Evolutionary conservation across 2,888 invertebrate species (phyloP).

Genomic region (Panzeria rudis): DNA sequence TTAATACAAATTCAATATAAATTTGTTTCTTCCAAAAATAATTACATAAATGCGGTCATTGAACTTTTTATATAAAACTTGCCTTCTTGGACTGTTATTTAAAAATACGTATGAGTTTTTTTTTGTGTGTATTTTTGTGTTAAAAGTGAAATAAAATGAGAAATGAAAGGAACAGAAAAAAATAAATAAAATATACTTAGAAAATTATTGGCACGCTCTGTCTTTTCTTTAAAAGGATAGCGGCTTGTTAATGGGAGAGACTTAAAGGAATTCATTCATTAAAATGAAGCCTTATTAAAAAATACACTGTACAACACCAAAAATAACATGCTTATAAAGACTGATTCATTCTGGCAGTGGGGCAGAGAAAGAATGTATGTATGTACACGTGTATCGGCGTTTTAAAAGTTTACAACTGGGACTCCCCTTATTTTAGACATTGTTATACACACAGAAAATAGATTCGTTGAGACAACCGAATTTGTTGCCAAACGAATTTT

Average conservation of each 20-base stretch:
- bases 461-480: no score
- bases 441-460: no score
- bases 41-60: slow-evolving; percentile 1
- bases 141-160: slow-evolving; percentile 3
- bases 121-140: neutral
- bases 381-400: no score
- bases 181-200: slow-evolving; percentile 4
- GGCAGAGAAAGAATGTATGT: no score
- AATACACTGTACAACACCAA: no score
- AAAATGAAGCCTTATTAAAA: no score
- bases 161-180: neutral
- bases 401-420: no score
- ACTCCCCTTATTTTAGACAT: no score
- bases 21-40: slow-evolving; percentile 35
- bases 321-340: no score
- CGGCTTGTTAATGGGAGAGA: neutral
- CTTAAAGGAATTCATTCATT: slow-evolving; percentile 8
- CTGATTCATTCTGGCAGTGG: no score
- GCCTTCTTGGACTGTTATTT: neutral
- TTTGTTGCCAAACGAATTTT: no score
- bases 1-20: slow-evolving; percentile 3
- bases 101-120: neutral
- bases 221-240: neutral
- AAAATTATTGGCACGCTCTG: slow-evolving; percentile 5
- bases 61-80: slow-evolving; percentile 16